Evolutionary conservation across 2,113 vertebrate genomes (phyloP), one percentile per base, ranked within the genome.

Genomic region (Archilochus colubris): DNA sequence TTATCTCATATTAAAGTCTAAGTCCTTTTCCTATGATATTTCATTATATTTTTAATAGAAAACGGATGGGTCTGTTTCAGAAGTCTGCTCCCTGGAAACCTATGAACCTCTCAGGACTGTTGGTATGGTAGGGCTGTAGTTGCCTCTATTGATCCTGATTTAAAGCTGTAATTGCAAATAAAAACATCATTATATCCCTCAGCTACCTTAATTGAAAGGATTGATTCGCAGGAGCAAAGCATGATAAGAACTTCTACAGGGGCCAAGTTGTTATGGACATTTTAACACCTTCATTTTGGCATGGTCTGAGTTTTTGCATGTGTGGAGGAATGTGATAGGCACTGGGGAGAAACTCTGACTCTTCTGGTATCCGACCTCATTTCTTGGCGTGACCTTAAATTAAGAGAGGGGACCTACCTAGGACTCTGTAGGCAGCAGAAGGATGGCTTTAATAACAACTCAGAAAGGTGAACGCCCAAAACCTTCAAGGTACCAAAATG

Each of bases 61-160:
- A 97, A 89, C 57, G 80, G 95, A 97, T 95, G 68, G 94, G 89
- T 98, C 98, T 97, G 97, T 98, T 98, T 98, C 94, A 96, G 84
- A 96, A 97, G 76, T 91, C 93, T 97, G 94, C 95, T 98, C 97
- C 97, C 54, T 96, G 59, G 72, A 95, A 97, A 93, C 77, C 76
- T 93, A 11, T 74, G 36, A 90, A 67, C 91, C 28, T 83, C 86
- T 88, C 69, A 89, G 82, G 79, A 82, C 59, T 80, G 62, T 91
- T 96, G 78, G 83, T 94, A 75, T 90, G 46, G 82, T 96, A 84
- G 94, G 97, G 95, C 94, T 98, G 96, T 97, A 97, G 93, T 93
- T 97, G 95, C 94, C 81, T 95, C 94, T 98, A 98, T 98, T 98
- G 98, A 98, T 98, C 98, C 97, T 98, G 96, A 98, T 98, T 98